Conservation (phyloP, 2,888 invertebrate species). For the Cephus runcator region DNA sequence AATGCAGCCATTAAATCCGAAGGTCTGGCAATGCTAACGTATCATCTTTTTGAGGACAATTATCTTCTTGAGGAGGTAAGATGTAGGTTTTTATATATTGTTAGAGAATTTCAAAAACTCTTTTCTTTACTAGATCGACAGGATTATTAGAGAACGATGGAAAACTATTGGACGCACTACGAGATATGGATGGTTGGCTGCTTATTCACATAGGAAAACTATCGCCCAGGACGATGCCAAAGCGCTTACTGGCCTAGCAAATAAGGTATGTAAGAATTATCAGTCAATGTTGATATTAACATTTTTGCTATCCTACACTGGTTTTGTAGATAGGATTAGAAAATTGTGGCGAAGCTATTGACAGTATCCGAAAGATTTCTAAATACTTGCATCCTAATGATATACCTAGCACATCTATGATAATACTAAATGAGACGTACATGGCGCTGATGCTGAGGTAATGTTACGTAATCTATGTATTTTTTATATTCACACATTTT, state of each 20-base stretch:
- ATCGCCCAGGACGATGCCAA: slow-evolving; percentile 27
- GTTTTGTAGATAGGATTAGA: slow-evolving; percentile 31
- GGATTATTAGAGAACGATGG: slow-evolving; percentile 34
- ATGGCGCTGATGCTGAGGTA: slow-evolving; percentile 31
- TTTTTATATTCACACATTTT: neutral
- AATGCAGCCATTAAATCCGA: neutral
- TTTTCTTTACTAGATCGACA: slow-evolving; percentile 27
- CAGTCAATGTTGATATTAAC: neutral
- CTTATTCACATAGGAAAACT: slow-evolving; percentile 20
- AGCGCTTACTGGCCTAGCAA: slow-evolving; percentile 25
- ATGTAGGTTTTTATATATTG: neutral
- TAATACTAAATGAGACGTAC: slow-evolving; percentile 31
- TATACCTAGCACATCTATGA: slow-evolving; percentile 29
- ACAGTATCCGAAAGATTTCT: slow-evolving; percentile 24
- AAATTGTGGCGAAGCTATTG: slow-evolving; percentile 27
- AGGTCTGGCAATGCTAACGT: neutral
- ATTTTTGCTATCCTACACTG: neutral
- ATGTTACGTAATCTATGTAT: neutral
- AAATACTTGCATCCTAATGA: slow-evolving; percentile 29
- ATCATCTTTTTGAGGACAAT: slow-evolving; percentile 15
- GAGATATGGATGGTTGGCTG: slow-evolving; percentile 33
- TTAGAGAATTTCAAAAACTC: neutral
- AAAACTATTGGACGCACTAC: slow-evolving; percentile 31
- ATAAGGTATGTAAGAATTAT: slow-evolving; percentile 24
- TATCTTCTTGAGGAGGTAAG: slow-evolving; percentile 15